Conservation (phyloP, 2,797 vertebrate genomes). For the Phyllotis vaccarum region DNA sequence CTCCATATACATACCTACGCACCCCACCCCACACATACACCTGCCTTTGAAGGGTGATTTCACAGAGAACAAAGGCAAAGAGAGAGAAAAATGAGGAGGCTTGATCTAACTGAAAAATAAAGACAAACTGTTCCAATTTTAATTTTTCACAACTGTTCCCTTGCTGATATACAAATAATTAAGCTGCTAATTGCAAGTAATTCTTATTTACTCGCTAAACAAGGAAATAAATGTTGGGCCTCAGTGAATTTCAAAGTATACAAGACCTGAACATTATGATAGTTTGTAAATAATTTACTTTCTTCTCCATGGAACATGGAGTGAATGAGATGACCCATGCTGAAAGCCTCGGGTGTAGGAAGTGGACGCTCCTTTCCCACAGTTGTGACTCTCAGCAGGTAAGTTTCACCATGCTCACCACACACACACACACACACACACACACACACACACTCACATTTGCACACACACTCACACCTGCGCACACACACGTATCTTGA, state of each 20-base stretch:
- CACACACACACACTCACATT: background rate
- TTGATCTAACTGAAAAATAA: conserved; percentile 7
- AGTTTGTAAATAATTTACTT: conserved; percentile 4
- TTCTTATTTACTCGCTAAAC: conserved; percentile 18
- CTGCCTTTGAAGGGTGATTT: background rate
- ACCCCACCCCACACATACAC: background rate
- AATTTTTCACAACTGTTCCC: background rate
- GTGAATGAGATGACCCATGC: background rate
- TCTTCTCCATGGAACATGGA: background rate
- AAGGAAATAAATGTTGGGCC: background rate
- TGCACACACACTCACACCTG: background rate
- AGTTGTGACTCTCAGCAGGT: background rate
- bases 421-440: background rate
- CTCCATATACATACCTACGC: background rate
- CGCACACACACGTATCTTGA: background rate
- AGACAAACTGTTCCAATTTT: conserved; percentile 30
- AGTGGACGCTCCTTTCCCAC: background rate
- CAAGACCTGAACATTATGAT: background rate
- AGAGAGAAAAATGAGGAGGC: background rate
- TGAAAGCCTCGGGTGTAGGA: background rate
- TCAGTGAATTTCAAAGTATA: background rate
- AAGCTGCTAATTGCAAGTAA: conserved; percentile 44
- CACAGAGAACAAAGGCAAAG: background rate
- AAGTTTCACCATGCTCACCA: background rate
- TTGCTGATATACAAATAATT: background rate